Percentiles rank a stretch among this genome's conserved stretches.
These are phyloP conservation scores for Hydrocynus forskahlii DNA, from an alignment of 2,797 vertebrate genomes.

Conservation along the genomic window DNA sequence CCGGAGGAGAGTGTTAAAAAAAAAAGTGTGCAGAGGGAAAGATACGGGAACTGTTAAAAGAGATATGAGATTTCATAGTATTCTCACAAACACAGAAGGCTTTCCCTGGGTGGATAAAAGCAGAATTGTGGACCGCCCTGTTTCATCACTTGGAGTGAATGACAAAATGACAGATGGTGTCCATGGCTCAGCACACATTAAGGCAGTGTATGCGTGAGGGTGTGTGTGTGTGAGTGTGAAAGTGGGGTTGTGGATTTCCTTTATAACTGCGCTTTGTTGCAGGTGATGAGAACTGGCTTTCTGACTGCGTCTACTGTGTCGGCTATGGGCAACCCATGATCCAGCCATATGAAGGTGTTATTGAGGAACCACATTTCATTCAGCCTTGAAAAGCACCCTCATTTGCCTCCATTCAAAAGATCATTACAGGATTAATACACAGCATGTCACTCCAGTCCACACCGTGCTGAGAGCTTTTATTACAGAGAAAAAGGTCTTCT, in stretches of 20 bases:
- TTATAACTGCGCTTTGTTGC: conserved; percentile 71
- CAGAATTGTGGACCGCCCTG: neutral
- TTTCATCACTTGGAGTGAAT: conserved; percentile 56
- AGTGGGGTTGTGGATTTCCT: conserved; percentile 54
- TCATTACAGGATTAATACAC: conserved; percentile 55
- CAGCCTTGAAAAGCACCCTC: conserved; percentile 35
- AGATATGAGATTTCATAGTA: conserved; percentile 1
- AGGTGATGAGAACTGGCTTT: conserved; percentile 65
- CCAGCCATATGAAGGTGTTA: conserved; percentile 69
- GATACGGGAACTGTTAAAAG: neutral
- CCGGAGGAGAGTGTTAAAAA: neutral
- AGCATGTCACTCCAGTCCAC: neutral
- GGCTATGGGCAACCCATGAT: conserved; percentile 49
- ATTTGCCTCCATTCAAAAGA: conserved; percentile 56
- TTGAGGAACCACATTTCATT: conserved; percentile 73
- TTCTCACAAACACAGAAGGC: conserved; percentile 17
- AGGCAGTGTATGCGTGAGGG: conserved; percentile 40
- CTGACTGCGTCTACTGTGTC: conserved; percentile 59
- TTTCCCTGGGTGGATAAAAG: conserved; percentile 12
- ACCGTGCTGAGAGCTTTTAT: neutral
- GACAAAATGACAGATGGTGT: conserved; percentile 59
- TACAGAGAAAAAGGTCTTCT: neutral
- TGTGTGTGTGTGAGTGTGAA: conserved; percentile 35
- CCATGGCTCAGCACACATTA: conserved; percentile 57
- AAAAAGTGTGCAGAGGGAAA: neutral